Evolutionary conservation across 2,888 invertebrate genomes (phyloP).

Genomic region (Aphidoletes aphidimyza): DNA sequence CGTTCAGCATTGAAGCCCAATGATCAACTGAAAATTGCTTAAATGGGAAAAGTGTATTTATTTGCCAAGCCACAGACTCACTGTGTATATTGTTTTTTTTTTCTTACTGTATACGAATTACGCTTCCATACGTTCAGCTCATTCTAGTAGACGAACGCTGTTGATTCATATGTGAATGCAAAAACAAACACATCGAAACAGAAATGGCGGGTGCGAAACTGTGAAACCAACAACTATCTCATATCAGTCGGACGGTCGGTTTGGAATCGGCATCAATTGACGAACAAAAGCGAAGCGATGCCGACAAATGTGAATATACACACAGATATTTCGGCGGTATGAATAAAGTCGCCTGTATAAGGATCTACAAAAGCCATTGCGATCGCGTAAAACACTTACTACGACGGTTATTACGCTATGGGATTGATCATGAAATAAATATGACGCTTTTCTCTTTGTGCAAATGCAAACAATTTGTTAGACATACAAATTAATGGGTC

Average conservation of each 20-base stretch:
- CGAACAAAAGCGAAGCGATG: background rate
- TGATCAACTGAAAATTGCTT: slow-evolving; percentile 40
- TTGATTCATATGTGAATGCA: background rate
- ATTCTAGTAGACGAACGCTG: background rate
- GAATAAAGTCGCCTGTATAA: background rate
- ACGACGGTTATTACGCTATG: background rate
- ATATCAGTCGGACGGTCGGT: background rate
- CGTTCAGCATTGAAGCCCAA: slow-evolving; percentile 13
- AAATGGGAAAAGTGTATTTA: slow-evolving; percentile 45
- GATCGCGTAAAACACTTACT: background rate
- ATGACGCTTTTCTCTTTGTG: background rate
- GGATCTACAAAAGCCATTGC: background rate
- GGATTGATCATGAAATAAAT: background rate
- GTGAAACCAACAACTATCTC: background rate
- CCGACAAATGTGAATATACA: background rate
- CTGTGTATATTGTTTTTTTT: background rate
- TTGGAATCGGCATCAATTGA: background rate
- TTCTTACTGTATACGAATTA: background rate
- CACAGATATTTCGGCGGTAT: too few species aligned
- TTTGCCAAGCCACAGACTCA: background rate
- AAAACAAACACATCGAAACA: background rate
- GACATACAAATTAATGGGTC: slow-evolving; percentile 5
- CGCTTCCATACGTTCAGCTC: background rate
- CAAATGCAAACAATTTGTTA: background rate
- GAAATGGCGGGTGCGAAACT: background rate